A percentile compares a stretch with the other conserved stretches of the same genome.
Conservation (phyloP, 2,797 vertebrate species). For the Garrulus glandarius region DNA sequence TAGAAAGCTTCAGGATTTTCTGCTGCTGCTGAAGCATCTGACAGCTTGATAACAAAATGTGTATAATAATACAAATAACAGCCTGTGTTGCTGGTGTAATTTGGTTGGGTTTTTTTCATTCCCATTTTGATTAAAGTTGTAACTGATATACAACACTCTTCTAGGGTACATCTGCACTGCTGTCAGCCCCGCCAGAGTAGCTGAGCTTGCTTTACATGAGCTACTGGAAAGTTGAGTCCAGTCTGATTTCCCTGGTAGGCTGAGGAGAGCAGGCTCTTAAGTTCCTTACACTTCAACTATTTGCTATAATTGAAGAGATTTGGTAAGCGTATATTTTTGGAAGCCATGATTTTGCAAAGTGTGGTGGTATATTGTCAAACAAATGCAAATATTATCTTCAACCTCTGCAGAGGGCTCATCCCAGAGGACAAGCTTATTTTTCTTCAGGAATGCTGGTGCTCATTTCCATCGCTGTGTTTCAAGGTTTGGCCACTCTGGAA, state of each 20-base stretch:
- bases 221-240: neutral
- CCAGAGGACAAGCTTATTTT: neutral
- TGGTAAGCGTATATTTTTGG: neutral
- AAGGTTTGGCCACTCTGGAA: neutral
- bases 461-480: neutral
- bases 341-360: neutral
- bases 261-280: neutral
- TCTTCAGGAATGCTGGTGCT: neutral
- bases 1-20: conserved; percentile 7
- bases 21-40: conserved; percentile 7
- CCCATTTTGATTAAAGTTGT: neutral
- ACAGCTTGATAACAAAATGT: conserved; percentile 42
- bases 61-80: conserved; percentile 55
- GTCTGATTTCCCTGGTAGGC: neutral
- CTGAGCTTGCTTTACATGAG: neutral
- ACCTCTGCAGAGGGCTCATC: neutral
- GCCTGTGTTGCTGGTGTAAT: conserved; percentile 7
- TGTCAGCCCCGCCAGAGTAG: neutral
- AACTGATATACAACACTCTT: neutral
- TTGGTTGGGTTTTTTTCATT: neutral
- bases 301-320: neutral
- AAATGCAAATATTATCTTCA: neutral
- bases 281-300: neutral
- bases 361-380: neutral
- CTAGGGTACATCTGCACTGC: neutral